A percentile compares a stretch with the other conserved stretches of the same genome.
These are phyloP conservation scores for Byasa hedistus DNA, from an alignment of 2,888 invertebrate genomes.

Conservation along the genomic window DNA sequence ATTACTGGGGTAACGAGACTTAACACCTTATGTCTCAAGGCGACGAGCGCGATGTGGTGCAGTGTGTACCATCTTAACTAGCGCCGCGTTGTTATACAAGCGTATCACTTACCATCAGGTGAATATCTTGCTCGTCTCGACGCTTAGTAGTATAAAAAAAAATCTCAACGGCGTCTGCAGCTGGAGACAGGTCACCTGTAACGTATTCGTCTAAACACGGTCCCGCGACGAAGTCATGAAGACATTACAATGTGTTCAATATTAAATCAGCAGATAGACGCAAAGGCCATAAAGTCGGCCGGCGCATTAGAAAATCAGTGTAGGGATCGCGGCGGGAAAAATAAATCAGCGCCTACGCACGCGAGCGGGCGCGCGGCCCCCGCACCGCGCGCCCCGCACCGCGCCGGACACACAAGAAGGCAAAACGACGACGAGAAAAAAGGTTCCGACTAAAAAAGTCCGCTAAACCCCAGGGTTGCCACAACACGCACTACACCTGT, in stretches of 20 bases:
- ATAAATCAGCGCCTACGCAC: slow-evolving; percentile 65
- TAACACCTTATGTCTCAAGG: too few relatives aligned
- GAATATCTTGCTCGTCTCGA: too few relatives aligned
- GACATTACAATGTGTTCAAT: slow-evolving; percentile 10
- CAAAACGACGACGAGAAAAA: slow-evolving; percentile 50
- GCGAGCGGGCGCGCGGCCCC: slow-evolving; percentile 52
- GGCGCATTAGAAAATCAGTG: slow-evolving; percentile 53
- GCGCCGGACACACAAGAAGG: slow-evolving; percentile 62
- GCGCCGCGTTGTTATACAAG: too few relatives aligned
- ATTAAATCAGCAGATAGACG: slow-evolving; percentile 27
- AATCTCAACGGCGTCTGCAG: too few relatives aligned
- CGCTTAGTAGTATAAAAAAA: too few relatives aligned
- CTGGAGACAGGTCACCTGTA: too few relatives aligned
- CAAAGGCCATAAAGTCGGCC: slow-evolving; percentile 47
- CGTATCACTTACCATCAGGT: too few relatives aligned
- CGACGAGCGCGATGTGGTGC: too few relatives aligned
- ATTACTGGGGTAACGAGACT: too few relatives aligned
- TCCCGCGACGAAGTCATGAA: neutral
- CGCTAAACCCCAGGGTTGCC: slow-evolving; percentile 44
- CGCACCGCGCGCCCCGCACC: slow-evolving; percentile 20
- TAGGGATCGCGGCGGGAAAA: slow-evolving; percentile 49
- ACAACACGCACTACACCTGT: slow-evolving; percentile 3
- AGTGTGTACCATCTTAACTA: too few relatives aligned
- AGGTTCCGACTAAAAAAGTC: slow-evolving; percentile 51
- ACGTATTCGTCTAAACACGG: too few relatives aligned